Conservation (phyloP, 2,113 vertebrate genomes). For the Dicaeum eximium region DNA sequence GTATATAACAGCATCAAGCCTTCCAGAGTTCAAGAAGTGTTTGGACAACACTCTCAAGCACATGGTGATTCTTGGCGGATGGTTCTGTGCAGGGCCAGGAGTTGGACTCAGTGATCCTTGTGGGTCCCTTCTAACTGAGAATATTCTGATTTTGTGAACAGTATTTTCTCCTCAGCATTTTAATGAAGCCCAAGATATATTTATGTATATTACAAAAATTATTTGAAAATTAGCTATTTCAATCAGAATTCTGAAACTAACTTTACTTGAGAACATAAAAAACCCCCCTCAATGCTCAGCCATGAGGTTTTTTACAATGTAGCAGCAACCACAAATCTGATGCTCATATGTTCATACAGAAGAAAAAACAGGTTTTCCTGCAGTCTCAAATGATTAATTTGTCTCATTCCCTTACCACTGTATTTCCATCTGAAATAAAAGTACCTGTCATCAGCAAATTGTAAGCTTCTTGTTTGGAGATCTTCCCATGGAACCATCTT, state of each 20-base stretch:
- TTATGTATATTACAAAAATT: not conserved
- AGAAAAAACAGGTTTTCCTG: not conserved
- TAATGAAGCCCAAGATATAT: not conserved
- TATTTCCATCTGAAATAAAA: not conserved
- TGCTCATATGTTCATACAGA: not conserved
- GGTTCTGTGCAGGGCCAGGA: not conserved
- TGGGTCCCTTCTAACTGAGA: not conserved
- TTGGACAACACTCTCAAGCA: not conserved
- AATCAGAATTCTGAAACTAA: not conserved
- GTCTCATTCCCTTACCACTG: not conserved
- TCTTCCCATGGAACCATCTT: conserved; percentile 99
- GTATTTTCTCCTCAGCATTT: not conserved
- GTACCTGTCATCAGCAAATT: conserved; percentile 96
- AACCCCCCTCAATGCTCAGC: not conserved
- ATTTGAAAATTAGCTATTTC: not conserved
- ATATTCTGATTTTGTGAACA: not conserved
- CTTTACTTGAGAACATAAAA: not conserved
- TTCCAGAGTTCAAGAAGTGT: not conserved
- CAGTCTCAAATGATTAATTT: not conserved
- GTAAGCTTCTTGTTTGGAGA: conserved; percentile 96
- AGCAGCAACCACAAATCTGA: not conserved
- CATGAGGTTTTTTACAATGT: not conserved
- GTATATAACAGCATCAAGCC: not conserved
- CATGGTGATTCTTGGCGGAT: not conserved
- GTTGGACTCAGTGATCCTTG: not conserved